These are phyloP conservation scores for Clitarchus hookeri DNA, from an alignment of 2,888 invertebrate species.

Conservation along the genomic window DNA sequence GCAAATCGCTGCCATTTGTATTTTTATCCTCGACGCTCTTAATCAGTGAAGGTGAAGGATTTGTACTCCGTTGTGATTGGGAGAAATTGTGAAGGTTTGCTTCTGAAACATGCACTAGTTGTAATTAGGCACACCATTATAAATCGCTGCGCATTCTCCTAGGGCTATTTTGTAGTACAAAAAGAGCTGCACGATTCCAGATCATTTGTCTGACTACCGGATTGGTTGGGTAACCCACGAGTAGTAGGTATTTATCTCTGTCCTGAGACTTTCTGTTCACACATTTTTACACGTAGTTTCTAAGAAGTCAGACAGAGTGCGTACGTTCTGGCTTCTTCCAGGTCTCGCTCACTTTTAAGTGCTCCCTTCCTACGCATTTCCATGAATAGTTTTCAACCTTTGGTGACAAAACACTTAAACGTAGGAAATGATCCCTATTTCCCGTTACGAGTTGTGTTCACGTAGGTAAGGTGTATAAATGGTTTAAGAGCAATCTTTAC, in stretches of 20 bases:
- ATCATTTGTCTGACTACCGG: neutral
- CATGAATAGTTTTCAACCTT: neutral
- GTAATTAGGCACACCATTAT: neutral
- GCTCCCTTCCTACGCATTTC: neutral
- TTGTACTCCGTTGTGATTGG: neutral
- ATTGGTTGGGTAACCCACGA: neutral
- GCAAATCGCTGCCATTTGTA: no score
- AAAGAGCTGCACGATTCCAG: neutral
- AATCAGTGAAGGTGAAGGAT: neutral
- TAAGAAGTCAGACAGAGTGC: neutral
- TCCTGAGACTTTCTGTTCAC: neutral
- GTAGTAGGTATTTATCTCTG: neutral
- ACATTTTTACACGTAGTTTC: neutral
- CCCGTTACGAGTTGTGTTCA: neutral
- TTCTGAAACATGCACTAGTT: neutral
- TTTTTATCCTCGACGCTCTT: neutral
- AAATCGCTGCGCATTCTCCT: neutral
- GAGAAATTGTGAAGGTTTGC: neutral
- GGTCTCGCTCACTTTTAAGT: neutral
- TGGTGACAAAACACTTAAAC: neutral
- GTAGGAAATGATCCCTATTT: neutral
- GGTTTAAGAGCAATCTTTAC: no score
- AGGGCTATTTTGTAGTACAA: neutral
- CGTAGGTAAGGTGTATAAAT: no score
- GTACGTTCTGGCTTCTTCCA: neutral